Evolutionary conservation across 2,113 vertebrate genomes (phyloP), one percentile per base, ranked within the genome.

Genomic region (Etia nguti): DNA sequence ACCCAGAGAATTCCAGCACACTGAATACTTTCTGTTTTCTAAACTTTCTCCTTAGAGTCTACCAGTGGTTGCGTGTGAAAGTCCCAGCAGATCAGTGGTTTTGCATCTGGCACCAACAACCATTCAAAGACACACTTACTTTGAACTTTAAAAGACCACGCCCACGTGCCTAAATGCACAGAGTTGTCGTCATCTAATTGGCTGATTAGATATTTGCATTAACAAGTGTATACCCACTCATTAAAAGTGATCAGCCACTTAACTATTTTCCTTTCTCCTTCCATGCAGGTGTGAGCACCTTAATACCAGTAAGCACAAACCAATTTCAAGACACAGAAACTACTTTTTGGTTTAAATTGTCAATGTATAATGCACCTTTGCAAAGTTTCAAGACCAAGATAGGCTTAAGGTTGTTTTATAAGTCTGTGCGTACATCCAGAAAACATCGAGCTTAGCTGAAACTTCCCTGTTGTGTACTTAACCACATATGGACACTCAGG

Each of bases 331-430:
- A 75, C 24, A 31, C 16, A 29, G 18, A 77, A 75, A 31, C 43
- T 75, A 50, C 10, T 31, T 75, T 50, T 34, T 3, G 10, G 50
- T 50, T 50, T 50, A 2, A 31, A 48, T 75, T 15, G 43, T 29
- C 3, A 0, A 3, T 48, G 15, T 31, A 75, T 46, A 73, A 75
- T 29, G 4, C 24, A 50, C 43, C 2, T n/a, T 10, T 75, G 70
- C 43, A 38, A 79, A 54, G 26, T 79, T 55, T 56, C 10, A 38
- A 6, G 10, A n/a, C 38, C 29, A 38, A 68, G 83, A 57, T 10
- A n/a, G 34, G 13, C 12, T 16, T 3, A 57, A 10, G 13, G 68
- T 26, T 31, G 16, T 55, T 79, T 36, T 5, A n/a, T 88, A 24
- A 38, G 50, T 31, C 16, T 36, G 43, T 15, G 43, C 9, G 12